phyloP scores from a whole-genome alignment of 2,797 vertebrate genomes.

The Rhynchotus rufescens region DNA sequence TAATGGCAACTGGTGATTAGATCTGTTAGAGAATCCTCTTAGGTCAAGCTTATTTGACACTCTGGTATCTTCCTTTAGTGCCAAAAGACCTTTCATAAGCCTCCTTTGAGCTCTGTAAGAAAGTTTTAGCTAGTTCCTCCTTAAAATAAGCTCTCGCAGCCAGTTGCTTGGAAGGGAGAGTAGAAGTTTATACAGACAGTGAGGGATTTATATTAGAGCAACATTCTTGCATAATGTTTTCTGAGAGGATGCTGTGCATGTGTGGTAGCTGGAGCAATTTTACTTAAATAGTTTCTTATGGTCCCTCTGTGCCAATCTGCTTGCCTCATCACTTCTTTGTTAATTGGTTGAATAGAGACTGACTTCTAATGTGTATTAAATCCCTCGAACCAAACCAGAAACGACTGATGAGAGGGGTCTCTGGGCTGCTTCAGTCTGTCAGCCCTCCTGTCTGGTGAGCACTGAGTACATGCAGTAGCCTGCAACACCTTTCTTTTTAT shows the following conservation, averaged over 20 bases:
- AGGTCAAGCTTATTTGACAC: not conserved
- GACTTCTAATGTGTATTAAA: conserved; percentile 10
- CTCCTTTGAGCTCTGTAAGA: not conserved
- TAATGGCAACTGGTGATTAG: not conserved
- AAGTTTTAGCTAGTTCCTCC: not conserved
- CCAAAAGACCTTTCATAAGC: not conserved
- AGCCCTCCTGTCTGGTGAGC: not conserved
- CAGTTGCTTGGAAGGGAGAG: not conserved
- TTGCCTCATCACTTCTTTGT: conserved; percentile 36
- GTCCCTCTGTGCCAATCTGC: conserved; percentile 37
- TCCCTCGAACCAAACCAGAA: not conserved
- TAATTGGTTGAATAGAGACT: conserved; percentile 34
- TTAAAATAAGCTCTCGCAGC: not conserved
- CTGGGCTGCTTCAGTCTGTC: not conserved
- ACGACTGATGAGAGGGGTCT: not conserved
- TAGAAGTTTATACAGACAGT: not conserved
- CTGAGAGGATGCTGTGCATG: not conserved
- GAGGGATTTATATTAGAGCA: not conserved
- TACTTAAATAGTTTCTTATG: conserved; percentile 20
- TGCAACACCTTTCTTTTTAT: not conserved
- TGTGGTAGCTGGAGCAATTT: conserved; percentile 25
- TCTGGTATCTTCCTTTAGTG: not conserved
- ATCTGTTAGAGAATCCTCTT: not conserved
- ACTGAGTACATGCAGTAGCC: not conserved
- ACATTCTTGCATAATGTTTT: not conserved